Base-by-base conservation (phyloP, 2,888 invertebrate genomes). In the Pedicia rivosa region DNA sequence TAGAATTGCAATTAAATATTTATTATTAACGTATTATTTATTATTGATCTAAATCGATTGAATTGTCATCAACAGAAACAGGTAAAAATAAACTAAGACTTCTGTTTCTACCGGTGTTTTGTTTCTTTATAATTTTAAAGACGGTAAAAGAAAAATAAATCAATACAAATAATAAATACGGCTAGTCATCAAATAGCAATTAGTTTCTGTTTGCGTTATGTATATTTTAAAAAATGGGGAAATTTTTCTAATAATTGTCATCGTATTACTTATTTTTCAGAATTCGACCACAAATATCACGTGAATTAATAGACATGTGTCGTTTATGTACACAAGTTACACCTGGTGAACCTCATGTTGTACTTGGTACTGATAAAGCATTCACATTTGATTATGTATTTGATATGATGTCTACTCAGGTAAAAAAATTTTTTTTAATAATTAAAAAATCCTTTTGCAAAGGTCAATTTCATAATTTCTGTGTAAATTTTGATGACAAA, bases 351-450 rank as follows among this genome's bases (percentile, higher is more conserved):
- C 91, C 90, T 1, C 91, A 91, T 56, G 80, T 97, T 25, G 78
- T 86, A 45, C 70, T 97, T 29, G 94, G 94, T 37, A 77, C 82
- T 26, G 92, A 94, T 63, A 87, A 92, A 53, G 82, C 87, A 32
- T 95, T 94, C 65, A 95, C 95, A 16, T 98, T 88, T 64, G 92
- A 98, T 65, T 81, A 81, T 60, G 94, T 97, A 31, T 97, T 88
- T 62, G 91, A 94, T 58, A 79, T 77, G 37, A 67, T 65, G 38
- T 68, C 77, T 29, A 61, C 62, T 36, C 97, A 94, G 63, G 72
- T 70, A 39, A 53, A 20, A n/a, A n/a, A n/a, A n/a, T n/a, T n/a
- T n/a, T n/a, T n/a, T n/a, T n/a, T 24, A 24, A 24, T 4, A 24
- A 4, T 24, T 24, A 5, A 24, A 5, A 24, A 24, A 10, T 24